Evolutionary conservation across 1,140 invertebrate species (phyloP).

Genomic region (Lethocerus indicus): DNA sequence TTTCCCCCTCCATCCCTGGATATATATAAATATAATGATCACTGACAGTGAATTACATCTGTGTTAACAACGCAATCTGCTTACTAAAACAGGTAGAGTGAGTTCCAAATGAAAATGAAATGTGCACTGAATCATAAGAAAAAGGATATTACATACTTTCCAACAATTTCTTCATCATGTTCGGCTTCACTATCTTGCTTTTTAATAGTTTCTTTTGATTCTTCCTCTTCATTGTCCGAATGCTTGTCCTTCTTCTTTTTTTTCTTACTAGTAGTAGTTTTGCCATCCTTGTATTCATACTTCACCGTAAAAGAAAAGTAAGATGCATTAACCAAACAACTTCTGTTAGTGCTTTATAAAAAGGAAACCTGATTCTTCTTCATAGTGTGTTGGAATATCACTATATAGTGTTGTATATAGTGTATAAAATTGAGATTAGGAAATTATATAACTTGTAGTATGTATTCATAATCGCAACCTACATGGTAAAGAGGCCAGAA

Average conservation of each 20-base stretch:
- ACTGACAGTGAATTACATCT: not conserved
- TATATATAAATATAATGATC: not conserved
- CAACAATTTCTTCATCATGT: conserved; percentile 15
- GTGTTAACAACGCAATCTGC: not conserved
- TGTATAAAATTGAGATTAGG: not conserved
- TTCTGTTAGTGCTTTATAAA: not conserved
- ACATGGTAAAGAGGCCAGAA: conserved; percentile 95
- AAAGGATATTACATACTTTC: conserved; percentile 12
- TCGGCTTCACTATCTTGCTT: conserved; percentile 22
- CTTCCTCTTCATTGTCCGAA: conserved; percentile 39
- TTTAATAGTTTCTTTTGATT: conserved; percentile 22
- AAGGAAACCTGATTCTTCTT: not conserved
- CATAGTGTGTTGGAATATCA: not conserved
- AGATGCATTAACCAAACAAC: not conserved
- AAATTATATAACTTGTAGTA: too few relatives aligned
- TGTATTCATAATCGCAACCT: conserved; percentile 18
- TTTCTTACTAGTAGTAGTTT: conserved; percentile 21
- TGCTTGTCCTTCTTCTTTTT: conserved; percentile 62
- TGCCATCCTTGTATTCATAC: conserved; percentile 19
- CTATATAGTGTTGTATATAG: not conserved
- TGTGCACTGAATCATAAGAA: too few relatives aligned
- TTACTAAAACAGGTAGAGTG: not conserved
- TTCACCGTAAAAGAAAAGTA: conserved; percentile 6
- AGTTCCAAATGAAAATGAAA: not conserved
- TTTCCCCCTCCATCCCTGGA: conserved; percentile 13